Evolutionary conservation across 1,140 invertebrate genomes (phyloP).

Genomic region (Tyrophagus putrescentiae): DNA sequence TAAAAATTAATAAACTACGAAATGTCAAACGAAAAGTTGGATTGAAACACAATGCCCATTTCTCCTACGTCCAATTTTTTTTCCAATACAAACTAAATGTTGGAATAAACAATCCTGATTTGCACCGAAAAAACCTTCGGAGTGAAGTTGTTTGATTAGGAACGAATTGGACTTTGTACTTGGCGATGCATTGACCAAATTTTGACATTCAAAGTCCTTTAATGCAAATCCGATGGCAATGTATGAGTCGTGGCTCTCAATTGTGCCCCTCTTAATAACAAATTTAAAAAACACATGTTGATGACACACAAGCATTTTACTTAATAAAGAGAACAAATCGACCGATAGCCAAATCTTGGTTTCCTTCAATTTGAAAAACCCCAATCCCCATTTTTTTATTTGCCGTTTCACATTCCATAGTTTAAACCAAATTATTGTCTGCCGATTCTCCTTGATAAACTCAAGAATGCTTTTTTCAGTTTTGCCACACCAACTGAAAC

Average conservation of each 20-base stretch:
- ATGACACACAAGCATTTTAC: not conserved
- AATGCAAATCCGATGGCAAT: not conserved
- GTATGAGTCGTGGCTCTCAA: not conserved
- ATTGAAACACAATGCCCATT: not conserved
- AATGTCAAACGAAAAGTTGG: not conserved
- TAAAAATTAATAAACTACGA: not conserved
- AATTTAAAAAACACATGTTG: not conserved
- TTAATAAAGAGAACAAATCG: not conserved
- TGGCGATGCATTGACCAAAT: not conserved
- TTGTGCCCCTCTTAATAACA: not conserved
- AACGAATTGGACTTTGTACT: not conserved
- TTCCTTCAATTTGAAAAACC: not conserved
- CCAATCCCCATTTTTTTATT: not conserved
- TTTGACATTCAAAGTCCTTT: not conserved
- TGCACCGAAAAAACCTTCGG: not conserved
- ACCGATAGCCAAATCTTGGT: not conserved
- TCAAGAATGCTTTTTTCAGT: not conserved
- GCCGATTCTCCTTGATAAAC: not conserved
- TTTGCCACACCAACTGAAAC: not conserved
- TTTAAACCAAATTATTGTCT: not conserved
- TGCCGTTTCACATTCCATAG: not conserved
- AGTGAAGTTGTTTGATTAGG: too few species aligned
- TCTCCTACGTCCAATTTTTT: not conserved
- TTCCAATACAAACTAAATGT: not conserved
- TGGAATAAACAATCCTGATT: not conserved